Percentiles rank a stretch among this genome's conserved stretches.
Conservation (phyloP, 1,140 invertebrate genomes). For the Macrosteles quadrilineatus region DNA sequence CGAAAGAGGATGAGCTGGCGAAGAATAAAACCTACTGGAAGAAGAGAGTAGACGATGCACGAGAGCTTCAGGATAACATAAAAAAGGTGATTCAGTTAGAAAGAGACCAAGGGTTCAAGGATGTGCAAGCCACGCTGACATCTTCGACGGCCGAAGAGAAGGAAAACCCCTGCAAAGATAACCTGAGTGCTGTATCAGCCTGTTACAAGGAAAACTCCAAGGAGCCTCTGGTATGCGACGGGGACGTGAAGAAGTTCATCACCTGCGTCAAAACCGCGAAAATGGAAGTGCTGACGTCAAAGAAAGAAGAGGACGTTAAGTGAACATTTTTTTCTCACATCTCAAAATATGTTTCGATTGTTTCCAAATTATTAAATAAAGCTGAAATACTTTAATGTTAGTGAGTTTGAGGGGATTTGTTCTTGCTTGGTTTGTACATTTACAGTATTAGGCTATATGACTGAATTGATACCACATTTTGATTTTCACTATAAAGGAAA, state of each 20-base stretch:
- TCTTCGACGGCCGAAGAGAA: neutral
- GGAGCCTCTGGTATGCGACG: constrained; percentile 1
- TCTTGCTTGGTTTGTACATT: too few species aligned
- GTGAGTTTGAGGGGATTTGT: too few species aligned
- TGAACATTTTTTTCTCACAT: too few species aligned
- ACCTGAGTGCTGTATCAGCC: neutral
- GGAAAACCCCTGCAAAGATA: neutral
- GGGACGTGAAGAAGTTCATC: neutral
- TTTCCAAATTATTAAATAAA: too few species aligned
- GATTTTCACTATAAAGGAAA: too few species aligned
- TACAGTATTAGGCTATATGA: too few species aligned
- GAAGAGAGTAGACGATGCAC: neutral
- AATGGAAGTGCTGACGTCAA: too few species aligned
- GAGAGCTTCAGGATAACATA: neutral
- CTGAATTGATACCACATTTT: too few species aligned
- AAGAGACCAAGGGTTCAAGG: neutral
- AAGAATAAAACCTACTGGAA: constrained; percentile 19
- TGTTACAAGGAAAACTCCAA: constrained; percentile 8
- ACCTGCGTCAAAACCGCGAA: neutral
- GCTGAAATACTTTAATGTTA: too few species aligned
- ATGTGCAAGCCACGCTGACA: neutral
- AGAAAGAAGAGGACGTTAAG: too few species aligned
- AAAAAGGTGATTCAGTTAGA: neutral
- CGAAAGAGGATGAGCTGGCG: neutral
- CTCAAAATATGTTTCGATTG: too few species aligned